Percentiles rank a stretch among this genome's conserved stretches.
Evolutionary conservation across 2,797 vertebrate genomes (phyloP).

Genomic region (Sciurus vulgaris): DNA sequence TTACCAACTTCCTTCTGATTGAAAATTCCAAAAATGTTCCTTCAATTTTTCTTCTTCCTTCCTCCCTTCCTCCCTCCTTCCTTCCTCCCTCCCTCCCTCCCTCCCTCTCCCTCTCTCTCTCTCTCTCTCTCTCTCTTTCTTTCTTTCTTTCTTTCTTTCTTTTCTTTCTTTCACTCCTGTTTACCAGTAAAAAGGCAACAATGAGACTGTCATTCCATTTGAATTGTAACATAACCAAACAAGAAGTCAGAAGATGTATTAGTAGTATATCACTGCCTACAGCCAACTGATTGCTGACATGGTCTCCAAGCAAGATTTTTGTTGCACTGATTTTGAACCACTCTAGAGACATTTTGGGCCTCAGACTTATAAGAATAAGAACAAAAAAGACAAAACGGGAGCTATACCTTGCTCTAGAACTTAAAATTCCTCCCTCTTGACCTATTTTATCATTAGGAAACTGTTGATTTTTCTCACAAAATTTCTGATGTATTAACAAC

Average conservation of each 20-base stretch:
- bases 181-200: not conserved
- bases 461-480: not conserved
- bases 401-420: not conserved
- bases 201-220: not conserved
- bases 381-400: not conserved
- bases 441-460: not conserved
- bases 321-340: not conserved
- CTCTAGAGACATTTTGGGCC: not conserved
- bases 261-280: not conserved
- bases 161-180: not conserved
- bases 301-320: not conserved
- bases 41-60: not conserved
- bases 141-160: not conserved
- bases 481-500: not conserved
- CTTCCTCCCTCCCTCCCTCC: too few relatives aligned
- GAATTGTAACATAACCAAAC: not conserved
- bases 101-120: too few relatives aligned
- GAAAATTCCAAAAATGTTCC: not conserved
- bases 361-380: not conserved
- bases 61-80: too few relatives aligned
- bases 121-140: too few relatives aligned
- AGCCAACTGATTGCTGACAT: not conserved
- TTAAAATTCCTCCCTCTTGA: not conserved
- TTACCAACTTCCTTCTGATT: not conserved
- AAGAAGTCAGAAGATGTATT: not conserved